These are phyloP conservation scores for Thymelicus lineola DNA, from an alignment of 2,888 invertebrate genomes.

Conservation along the genomic window DNA sequence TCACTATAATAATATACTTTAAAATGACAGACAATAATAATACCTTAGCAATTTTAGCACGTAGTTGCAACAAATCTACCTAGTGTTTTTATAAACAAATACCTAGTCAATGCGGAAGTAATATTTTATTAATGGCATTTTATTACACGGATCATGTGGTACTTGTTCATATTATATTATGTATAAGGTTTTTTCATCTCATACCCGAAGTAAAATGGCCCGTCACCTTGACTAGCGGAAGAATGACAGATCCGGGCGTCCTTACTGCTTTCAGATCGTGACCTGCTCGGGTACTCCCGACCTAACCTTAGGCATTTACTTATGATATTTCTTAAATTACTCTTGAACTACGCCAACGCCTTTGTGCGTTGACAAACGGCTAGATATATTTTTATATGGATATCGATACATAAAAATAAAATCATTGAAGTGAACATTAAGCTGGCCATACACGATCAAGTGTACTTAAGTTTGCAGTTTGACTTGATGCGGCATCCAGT, in stretches of 20 bases:
- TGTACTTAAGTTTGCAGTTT: too few relatives aligned
- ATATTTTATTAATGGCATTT: constrained; percentile 20
- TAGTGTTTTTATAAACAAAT: background rate
- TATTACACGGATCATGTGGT: constrained; percentile 9
- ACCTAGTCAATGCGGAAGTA: constrained; percentile 24
- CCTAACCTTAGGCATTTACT: constrained; percentile 47
- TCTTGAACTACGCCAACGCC: background rate
- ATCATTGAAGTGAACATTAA: too few relatives aligned
- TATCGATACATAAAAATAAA: too few relatives aligned
- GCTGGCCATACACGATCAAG: too few relatives aligned
- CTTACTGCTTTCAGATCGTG: constrained; percentile 70
- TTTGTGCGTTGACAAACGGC: background rate
- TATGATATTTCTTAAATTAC: background rate
- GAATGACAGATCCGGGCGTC: constrained; percentile 62
- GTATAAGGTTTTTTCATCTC: constrained; percentile 17
- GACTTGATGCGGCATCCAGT: too few relatives aligned
- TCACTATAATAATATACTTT: too few relatives aligned
- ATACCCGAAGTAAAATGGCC: constrained; percentile 44
- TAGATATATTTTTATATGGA: background rate
- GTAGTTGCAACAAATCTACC: too few relatives aligned
- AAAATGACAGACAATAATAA: too few relatives aligned
- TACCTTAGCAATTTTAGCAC: too few relatives aligned
- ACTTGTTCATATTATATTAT: constrained; percentile 6
- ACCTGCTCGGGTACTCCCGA: constrained; percentile 50
- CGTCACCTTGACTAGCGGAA: constrained; percentile 78